Conservation (phyloP, 2,113 vertebrate genomes). For the Anoura caudifer region DNA sequence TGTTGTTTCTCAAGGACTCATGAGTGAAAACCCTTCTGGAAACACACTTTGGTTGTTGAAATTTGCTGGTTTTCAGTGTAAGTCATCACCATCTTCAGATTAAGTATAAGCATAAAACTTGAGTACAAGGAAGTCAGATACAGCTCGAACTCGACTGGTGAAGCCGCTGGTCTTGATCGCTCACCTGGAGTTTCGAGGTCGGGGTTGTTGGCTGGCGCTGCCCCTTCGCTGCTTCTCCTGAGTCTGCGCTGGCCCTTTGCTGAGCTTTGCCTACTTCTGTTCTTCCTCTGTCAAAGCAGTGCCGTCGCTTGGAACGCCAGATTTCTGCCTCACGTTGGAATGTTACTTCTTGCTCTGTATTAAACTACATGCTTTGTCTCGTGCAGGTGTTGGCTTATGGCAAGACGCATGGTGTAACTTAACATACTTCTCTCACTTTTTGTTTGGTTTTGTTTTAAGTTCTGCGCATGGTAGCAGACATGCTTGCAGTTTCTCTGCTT, state of each 20-base stretch:
- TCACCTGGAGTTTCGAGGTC: constrained; percentile 77
- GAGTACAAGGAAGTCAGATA: constrained; percentile 38
- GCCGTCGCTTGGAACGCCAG: constrained; percentile 90
- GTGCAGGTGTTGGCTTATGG: constrained; percentile 93
- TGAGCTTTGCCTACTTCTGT: constrained; percentile 89
- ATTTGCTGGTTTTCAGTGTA: constrained; percentile 41
- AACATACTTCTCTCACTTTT: constrained; percentile 84
- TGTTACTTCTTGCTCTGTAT: constrained; percentile 86
- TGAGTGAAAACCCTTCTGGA: constrained; percentile 29
- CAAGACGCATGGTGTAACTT: constrained; percentile 90
- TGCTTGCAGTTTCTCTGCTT: constrained; percentile 85
- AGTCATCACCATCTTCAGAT: constrained; percentile 53
- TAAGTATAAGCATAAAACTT: constrained; percentile 21
- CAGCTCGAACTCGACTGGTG: constrained; percentile 42
- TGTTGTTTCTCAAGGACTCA: constrained; percentile 71
- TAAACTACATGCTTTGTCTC: constrained; percentile 91
- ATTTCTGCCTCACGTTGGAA: constrained; percentile 87
- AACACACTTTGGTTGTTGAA: constrained; percentile 35
- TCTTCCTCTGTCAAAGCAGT: constrained; percentile 88
- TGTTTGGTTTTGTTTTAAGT: constrained; percentile 75
- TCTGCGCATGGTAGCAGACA: constrained; percentile 82
- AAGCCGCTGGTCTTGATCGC: constrained; percentile 73
- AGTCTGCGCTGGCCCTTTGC: constrained; percentile 86
- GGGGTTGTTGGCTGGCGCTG: constrained; percentile 71
- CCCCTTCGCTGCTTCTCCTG: constrained; percentile 83